Percentiles rank a stretch among this genome's conserved stretches.
Conservation (phyloP, 2,797 vertebrate genomes). For the Rhadinocentrus ornatus region DNA sequence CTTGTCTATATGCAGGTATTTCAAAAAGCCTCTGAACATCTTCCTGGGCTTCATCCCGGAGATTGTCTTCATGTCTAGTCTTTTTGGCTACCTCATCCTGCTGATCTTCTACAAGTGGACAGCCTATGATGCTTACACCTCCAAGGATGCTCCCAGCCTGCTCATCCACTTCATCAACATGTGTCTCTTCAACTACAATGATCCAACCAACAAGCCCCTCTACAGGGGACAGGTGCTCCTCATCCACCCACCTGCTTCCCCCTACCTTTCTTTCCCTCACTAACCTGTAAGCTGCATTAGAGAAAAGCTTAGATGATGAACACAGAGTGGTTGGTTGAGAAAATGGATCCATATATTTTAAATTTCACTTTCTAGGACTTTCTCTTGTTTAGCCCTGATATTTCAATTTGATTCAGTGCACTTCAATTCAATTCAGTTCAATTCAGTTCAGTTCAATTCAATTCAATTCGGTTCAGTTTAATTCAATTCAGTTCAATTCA, state of each 20-base stretch:
- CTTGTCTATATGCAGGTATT: slow-evolving; percentile 84
- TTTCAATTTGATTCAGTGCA: neutral
- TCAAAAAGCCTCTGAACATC: slow-evolving; percentile 97
- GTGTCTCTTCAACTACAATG: slow-evolving; percentile 96
- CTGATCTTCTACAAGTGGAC: slow-evolving; percentile 97
- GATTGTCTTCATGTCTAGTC: slow-evolving; percentile 93
- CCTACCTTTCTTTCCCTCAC: neutral
- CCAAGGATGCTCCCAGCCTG: slow-evolving; percentile 93
- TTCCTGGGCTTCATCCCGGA: slow-evolving; percentile 97
- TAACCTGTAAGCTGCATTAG: neutral
- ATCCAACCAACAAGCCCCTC: slow-evolving; percentile 86
- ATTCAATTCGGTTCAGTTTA: too few relatives aligned
- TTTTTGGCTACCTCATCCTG: slow-evolving; percentile 96
- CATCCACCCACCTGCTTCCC: slow-evolving; percentile 26
- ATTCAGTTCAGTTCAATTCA: too few relatives aligned
- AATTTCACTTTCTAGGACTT: neutral
- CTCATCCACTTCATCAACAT: slow-evolving; percentile 99
- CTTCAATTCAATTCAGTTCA: too few relatives aligned
- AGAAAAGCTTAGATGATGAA: neutral
- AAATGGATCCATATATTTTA: neutral
- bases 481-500: too few relatives aligned
- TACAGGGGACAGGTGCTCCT: slow-evolving; percentile 93
- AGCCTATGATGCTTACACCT: slow-evolving; percentile 89
- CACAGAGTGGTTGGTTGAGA: neutral
- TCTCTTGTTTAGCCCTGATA: neutral